Base-by-base conservation (phyloP, 2,888 invertebrate species). In the Endomychus coccineus region DNA sequence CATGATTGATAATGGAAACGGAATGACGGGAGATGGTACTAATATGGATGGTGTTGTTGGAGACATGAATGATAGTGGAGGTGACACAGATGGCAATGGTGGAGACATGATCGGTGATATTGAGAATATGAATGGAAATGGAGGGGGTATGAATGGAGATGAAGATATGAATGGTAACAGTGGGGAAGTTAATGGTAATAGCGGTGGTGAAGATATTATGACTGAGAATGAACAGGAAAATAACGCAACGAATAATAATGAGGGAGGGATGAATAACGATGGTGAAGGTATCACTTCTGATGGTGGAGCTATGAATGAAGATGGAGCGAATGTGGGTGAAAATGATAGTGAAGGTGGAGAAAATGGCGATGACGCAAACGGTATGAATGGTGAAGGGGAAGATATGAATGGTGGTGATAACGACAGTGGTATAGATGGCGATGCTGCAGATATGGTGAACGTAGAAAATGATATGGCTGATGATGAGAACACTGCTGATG, bases 11-110 rank as follows among this genome's bases (percentile, higher is more conserved):
- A 27, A n/a, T 28, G 32, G n/a, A 31, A 32, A 24, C 33, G 29
- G 5, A 14, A 9, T 7, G 39, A 30, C 11, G 12, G 29, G 22
- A n/a, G n/a, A n/a, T 11, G 37, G 28, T 29, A 29, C 13, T 9
- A 34, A 38, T 16, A 46, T 40, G 9, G 35, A 36, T 22, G 40
- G 40, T 14, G 36, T 32, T 29, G 45, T 34, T 10, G 48, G 41
- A 11, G 44, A 32, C 16, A 40, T 25, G n/a, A 40, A 42, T 5
- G 40, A 40, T 15, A 41, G 41, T 22, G 47, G 46, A 28, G 43
- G 39, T 22, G 40, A 38, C 9, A 25, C 19, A 27, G 44, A 28
- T 22, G 40, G 19, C 21, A 19, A 11, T 3, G 38, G 16, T 9
- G 33, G 41, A 21, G 7, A 41, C n/a, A n/a, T 30, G 4, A 42